phyloP scores from a whole-genome alignment of 2,888 invertebrate species.

The Parasteatoda lunata region DNA sequence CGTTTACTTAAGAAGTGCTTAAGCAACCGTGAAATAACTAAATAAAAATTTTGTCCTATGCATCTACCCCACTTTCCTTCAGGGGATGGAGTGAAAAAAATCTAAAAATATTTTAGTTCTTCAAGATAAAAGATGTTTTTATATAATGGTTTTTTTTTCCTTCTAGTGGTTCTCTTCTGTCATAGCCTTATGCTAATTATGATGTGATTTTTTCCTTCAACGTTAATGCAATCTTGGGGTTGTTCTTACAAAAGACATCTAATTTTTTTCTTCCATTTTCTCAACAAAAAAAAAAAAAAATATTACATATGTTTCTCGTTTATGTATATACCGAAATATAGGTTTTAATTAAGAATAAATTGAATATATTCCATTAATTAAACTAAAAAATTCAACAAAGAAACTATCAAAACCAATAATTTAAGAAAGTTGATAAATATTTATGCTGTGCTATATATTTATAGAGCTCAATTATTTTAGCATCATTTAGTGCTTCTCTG shows the following conservation, averaged over 20 bases:
- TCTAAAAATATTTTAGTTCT: constrained; percentile 25
- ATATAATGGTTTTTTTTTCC: constrained; percentile 19
- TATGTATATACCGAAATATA: no score
- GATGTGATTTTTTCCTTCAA: constrained; percentile 36
- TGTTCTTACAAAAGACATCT: not conserved
- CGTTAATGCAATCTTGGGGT: not conserved
- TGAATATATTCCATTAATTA: no score
- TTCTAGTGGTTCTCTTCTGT: constrained; percentile 33
- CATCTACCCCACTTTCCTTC: not conserved
- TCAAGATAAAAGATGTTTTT: constrained; percentile 23
- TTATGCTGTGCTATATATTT: no score
- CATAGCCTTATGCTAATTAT: constrained; percentile 51
- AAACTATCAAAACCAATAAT: no score
- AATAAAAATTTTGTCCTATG: constrained; percentile 40
- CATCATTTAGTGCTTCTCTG: no score
- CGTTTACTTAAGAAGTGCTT: constrained; percentile 62
- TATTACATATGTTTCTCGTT: no score
- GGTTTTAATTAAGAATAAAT: no score
- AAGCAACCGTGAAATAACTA: constrained; percentile 59
- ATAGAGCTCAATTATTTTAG: no score
- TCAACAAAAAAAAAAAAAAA: not conserved
- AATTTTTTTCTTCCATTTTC: not conserved
- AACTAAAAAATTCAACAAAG: no score
- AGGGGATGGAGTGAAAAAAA: constrained; percentile 13
- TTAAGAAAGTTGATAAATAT: no score